Percentiles rank a stretch among this genome's conserved stretches.
Conservation (phyloP, 2,113 vertebrate genomes). For the Tamias sibiricus region DNA sequence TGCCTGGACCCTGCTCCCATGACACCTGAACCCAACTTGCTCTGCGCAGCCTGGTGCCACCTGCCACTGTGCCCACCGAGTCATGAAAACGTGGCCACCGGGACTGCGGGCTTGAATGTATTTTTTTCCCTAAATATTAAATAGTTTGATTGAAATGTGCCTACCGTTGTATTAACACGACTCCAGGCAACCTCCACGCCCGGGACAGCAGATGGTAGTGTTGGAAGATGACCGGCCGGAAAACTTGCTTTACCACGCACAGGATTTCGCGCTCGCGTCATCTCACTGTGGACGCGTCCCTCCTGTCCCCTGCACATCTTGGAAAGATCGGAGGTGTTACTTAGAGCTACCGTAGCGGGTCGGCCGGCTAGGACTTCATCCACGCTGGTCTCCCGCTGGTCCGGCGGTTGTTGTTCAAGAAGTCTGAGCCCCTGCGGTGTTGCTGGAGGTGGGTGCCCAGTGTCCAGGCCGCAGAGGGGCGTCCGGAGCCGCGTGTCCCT, state of each 20-base stretch:
- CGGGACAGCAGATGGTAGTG: no score
- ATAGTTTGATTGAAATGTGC: no score
- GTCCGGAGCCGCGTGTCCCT: constrained; percentile 22
- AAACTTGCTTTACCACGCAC: no score
- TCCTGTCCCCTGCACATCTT: constrained; percentile 50
- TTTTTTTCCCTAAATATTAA: neutral
- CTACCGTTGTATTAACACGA: no score
- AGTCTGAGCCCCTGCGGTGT: constrained; percentile 63
- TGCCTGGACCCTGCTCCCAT: no score
- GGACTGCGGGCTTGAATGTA: neutral
- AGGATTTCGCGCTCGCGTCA: no score
- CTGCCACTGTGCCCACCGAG: neutral
- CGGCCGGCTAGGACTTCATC: constrained; percentile 74
- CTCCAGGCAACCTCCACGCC: no score
- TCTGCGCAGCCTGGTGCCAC: neutral
- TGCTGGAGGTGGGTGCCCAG: constrained; percentile 67
- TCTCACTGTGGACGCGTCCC: no score
- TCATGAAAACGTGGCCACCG: neutral
- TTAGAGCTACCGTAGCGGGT: constrained; percentile 18
- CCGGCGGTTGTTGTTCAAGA: constrained; percentile 64
- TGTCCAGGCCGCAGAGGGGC: constrained; percentile 54
- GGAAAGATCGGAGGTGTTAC: constrained; percentile 43
- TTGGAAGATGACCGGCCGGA: no score
- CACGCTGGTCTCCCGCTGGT: constrained; percentile 67
- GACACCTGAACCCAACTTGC: no score